phyloP scores from a whole-genome alignment of 53 echinoderm and acorn worm species.

The Zoroaster sp. region DNA sequence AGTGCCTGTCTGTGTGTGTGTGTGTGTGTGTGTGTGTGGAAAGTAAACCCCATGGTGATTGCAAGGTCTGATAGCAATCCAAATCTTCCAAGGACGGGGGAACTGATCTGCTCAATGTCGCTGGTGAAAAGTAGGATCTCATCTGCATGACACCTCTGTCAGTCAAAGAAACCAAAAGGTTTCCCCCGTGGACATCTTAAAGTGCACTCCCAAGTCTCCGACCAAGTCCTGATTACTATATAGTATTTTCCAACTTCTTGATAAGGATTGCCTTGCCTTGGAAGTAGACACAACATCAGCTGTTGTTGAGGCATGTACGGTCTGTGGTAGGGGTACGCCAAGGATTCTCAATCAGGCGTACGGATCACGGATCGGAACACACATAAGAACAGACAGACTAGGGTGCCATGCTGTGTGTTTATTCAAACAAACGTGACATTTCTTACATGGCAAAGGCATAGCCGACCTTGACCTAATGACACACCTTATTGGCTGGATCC shows the following conservation, averaged over 20 bases:
- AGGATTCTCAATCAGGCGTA: not conserved
- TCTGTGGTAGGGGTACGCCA: not conserved
- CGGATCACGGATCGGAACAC: not conserved
- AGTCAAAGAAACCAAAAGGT: not conserved
- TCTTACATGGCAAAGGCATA: no score
- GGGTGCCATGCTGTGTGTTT: not conserved
- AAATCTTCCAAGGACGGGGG: slow-evolving; percentile 8
- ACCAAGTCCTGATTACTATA: not conserved
- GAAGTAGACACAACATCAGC: not conserved
- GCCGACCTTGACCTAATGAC: slow-evolving; percentile 42
- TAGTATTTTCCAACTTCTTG: not conserved
- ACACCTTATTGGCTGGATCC: slow-evolving; percentile 26
- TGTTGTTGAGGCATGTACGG: not conserved
- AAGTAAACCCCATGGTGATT: slow-evolving; percentile 19
- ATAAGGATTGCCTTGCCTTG: not conserved
- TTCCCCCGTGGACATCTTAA: not conserved
- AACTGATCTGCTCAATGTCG: slow-evolving; percentile 2
- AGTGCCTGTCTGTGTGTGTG: not conserved
- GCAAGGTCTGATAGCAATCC: not conserved
- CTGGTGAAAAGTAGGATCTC: not conserved
- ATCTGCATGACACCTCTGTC: not conserved
- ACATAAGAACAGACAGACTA: not conserved
- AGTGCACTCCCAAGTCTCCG: slow-evolving; percentile 15
- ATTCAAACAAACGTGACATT: slow-evolving; percentile 6
- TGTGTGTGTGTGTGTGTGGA: not conserved